A percentile compares a stretch with the other conserved stretches of the same genome.
Conservation (phyloP, 2,797 vertebrate genomes). For the Microcaecilia unicolor region DNA sequence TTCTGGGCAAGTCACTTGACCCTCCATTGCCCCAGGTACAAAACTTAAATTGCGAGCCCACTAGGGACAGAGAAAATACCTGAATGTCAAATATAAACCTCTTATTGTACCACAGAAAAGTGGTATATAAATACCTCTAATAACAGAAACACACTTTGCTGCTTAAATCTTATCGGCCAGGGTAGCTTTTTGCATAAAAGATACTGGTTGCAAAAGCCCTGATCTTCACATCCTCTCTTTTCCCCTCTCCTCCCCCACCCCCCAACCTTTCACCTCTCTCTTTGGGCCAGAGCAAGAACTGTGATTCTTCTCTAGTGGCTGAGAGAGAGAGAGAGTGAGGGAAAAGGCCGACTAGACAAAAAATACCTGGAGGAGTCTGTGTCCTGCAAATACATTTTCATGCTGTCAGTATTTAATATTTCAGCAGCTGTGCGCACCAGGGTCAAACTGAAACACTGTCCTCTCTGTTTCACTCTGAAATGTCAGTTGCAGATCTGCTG, state of each 20-base stretch:
- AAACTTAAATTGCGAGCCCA: no score
- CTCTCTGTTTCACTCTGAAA: constrained; percentile 36
- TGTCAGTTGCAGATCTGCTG: constrained; percentile 21
- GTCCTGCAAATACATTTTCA: constrained; percentile 63
- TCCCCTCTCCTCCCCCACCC: no score
- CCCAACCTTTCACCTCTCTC: constrained; percentile 27
- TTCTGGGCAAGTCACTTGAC: no score
- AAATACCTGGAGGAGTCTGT: constrained; percentile 54
- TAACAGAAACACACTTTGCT: fast-evolving
- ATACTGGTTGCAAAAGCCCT: constrained; percentile 2
- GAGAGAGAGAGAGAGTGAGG: neutral
- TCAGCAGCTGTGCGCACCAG: constrained; percentile 60
- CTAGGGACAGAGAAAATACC: no score
- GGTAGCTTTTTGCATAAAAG: constrained; percentile 13
- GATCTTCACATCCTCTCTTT: no score
- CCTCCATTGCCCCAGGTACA: no score
- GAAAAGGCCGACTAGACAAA: constrained; percentile 5
- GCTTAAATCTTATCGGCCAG: constrained; percentile 12
- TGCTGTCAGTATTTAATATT: constrained; percentile 80
- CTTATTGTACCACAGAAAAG: no score
- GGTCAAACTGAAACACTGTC: constrained; percentile 69
- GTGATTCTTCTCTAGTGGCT: neutral
- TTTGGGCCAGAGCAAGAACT: neutral
- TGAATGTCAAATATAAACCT: no score
- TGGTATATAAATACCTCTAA: neutral